Evolutionary conservation across 2,113 vertebrate genomes (phyloP), one percentile per base, ranked within the genome.

Genomic region (Gambusia affinis): DNA sequence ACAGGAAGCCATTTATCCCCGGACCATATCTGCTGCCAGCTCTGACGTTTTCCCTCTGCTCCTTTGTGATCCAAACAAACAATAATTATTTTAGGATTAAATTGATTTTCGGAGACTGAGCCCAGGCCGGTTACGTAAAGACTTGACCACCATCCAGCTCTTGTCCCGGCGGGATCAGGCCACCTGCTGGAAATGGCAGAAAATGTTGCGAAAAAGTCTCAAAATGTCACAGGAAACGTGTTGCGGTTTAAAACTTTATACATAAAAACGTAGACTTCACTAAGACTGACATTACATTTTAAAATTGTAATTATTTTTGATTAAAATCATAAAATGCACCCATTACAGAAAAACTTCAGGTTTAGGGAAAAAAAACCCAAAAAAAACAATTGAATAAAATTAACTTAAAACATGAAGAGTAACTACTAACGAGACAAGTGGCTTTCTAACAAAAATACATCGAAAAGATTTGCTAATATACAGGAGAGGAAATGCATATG

Each of bases 1-100:
- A 92, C 88, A 91, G 85, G 79, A 90, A 82, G 76, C 82, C 85
- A 86, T 92, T 92, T 87, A 91, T 88, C 80, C 68, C 10, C 6
- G 29, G 54, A 88, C 90, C 91, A 88, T 89, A 62, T 86, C 78
- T 78, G 60, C 80, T 66, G 19, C 82, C 80, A 80, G 73, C 71
- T 79, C 84, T 68, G 75, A 76, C 57, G 86, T 87, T 75, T 33
- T 27, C 35, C 35, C 74, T 86, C 83, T 91, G 86, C 85, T 89
- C 84, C 78, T 85, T 80, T 79, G 73, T 73, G 42, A 78, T 51
- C 39, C 35, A 66, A 37, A 73, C 35, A 80, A 62, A 87, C 76
- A 79, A 80, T 82, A 67, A 82, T 84, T 77, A 85, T 87, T 82
- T 89, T 73, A 22, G 80, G 75, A 75, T 78, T 81, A 84, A 84